A percentile compares a stretch with the other conserved stretches of the same genome.
Conservation (phyloP, 2,888 invertebrate species). For the Pseudococcus longispinus region DNA sequence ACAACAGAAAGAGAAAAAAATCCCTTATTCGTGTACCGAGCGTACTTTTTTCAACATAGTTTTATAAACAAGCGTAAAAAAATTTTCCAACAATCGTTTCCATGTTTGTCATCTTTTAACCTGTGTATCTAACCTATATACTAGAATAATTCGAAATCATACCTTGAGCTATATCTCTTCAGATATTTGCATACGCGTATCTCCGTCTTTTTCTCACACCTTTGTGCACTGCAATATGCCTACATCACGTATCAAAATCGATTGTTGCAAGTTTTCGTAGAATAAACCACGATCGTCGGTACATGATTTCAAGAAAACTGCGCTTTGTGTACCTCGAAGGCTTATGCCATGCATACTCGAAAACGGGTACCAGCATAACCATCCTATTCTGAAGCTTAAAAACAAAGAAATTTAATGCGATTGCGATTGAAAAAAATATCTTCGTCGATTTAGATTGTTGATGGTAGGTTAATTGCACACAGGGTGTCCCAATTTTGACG, state of each 20-base stretch:
- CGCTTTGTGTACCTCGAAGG: not conserved
- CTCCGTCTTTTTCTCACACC: not conserved
- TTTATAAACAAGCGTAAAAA: not conserved
- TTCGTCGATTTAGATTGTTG: not conserved
- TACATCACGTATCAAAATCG: not conserved
- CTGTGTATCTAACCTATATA: not conserved
- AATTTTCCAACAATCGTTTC: not conserved
- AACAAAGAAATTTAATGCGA: not conserved
- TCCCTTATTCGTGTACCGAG: not conserved
- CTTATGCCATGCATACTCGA: not conserved
- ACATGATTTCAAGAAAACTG: not conserved
- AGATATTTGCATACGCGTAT: not conserved
- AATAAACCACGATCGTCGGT: not conserved
- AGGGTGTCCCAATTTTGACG: no score
- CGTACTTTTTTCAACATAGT: not conserved
- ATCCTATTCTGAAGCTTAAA: not conserved
- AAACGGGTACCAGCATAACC: conserved; percentile 6
- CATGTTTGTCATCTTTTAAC: not conserved
- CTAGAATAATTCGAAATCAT: not conserved
- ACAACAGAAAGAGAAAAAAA: not conserved
- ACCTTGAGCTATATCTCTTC: not conserved
- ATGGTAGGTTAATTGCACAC: no score
- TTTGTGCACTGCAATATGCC: no score
- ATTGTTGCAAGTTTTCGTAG: not conserved
- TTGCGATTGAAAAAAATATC: not conserved